phyloP scores from a whole-genome alignment of 2,888 invertebrate species.

The Drosophila rellima region DNA sequence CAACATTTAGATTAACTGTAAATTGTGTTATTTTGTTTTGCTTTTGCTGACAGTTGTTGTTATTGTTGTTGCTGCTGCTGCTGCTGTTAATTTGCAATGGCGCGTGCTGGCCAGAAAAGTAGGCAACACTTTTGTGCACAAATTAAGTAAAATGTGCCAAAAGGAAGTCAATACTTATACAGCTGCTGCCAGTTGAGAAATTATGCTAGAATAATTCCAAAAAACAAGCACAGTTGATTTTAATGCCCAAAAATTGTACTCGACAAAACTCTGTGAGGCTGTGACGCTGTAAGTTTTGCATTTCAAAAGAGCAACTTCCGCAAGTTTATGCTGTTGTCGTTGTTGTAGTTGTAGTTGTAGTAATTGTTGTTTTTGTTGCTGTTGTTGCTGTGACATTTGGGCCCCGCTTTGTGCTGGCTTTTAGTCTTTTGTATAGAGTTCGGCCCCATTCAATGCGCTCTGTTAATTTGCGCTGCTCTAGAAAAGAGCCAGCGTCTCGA shows the following conservation, averaged over 20 bases:
- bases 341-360: conserved; percentile 7
- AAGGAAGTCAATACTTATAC: conserved; percentile 63
- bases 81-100: conserved; percentile 66
- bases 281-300: conserved; percentile 62
- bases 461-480: conserved; percentile 74
- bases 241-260: conserved; percentile 48
- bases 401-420: conserved; percentile 43
- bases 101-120: conserved; percentile 68
- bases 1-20: conserved; percentile 82
- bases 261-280: conserved; percentile 33
- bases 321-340: conserved; percentile 39
- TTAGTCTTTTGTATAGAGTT: conserved; percentile 51
- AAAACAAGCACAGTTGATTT: conserved; percentile 71
- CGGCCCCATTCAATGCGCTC: conserved; percentile 72
- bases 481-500: conserved; percentile 52
- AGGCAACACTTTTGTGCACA: conserved; percentile 73
- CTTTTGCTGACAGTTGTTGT: conserved; percentile 56
- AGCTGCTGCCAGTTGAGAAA: conserved; percentile 71
- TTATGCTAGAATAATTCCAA: conserved; percentile 77
- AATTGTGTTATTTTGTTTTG: conserved; percentile 79
- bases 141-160: conserved; percentile 58
- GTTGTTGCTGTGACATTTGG: conserved; percentile 66
- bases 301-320: conserved; percentile 71
- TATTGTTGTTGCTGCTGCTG: conserved; percentile 26
- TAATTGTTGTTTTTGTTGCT: conserved; percentile 21